Evolutionary conservation across 2,888 invertebrate species (phyloP).

Genomic region (Ormyrus pomaceus): DNA sequence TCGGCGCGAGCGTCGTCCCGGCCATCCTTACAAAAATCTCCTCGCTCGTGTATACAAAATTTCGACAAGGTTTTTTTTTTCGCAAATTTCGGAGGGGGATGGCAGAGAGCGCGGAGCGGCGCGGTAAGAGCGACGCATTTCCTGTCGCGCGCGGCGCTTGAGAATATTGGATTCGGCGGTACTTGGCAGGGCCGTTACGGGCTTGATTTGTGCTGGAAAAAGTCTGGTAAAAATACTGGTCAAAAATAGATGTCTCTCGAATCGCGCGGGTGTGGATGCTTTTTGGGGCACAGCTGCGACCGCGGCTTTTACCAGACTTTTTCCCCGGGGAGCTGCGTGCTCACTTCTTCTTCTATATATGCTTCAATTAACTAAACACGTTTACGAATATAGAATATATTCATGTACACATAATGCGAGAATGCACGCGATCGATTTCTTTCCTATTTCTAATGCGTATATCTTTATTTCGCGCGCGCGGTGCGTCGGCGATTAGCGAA

Average conservation of each 20-base stretch:
- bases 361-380: conserved; percentile 34
- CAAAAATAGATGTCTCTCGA: conserved; percentile 32
- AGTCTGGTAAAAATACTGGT: conserved; percentile 48
- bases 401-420: conserved; percentile 42
- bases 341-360: too few species aligned
- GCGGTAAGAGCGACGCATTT: too few species aligned
- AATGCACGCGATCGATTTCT: conserved; percentile 43
- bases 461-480: conserved; percentile 1
- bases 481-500: conserved; percentile 45
- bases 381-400: conserved; percentile 15
- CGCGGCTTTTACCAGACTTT: conserved; percentile 50
- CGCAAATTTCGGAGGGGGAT: too few species aligned
- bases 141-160: too few species aligned
- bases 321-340: conserved; percentile 5
- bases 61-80: too few species aligned
- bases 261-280: background rate
- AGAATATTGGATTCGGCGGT: too few species aligned
- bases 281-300: background rate
- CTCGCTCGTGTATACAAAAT: too few species aligned
- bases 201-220: conserved; percentile 41
- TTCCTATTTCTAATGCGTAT: conserved; percentile 16
- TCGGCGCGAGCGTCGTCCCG: too few species aligned
- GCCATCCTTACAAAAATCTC: too few species aligned
- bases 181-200: background rate
- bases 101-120: too few species aligned